A percentile compares a stretch with the other conserved stretches of the same genome.
Conservation (phyloP, 2,888 invertebrate genomes). For the Melolontha melolontha region DNA sequence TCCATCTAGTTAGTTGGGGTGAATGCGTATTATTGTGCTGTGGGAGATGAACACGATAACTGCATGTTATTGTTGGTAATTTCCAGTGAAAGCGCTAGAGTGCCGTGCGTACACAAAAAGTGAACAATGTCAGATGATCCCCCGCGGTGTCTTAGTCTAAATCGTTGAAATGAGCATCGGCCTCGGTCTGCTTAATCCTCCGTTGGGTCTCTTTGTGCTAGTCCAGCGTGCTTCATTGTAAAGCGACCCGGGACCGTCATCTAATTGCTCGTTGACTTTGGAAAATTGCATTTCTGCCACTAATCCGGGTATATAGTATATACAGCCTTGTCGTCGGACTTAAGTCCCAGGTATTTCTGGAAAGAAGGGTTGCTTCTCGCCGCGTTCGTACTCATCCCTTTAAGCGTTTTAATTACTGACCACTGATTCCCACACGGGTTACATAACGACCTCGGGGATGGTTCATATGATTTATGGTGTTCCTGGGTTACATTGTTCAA, state of each 20-base stretch:
- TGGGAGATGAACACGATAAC: constrained; percentile 43
- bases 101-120: constrained; percentile 49
- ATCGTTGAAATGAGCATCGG: constrained; percentile 44
- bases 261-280: constrained; percentile 44
- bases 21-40: constrained; percentile 37
- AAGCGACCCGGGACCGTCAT: constrained; percentile 36
- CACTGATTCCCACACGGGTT: constrained; percentile 41
- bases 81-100: constrained; percentile 46
- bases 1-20: constrained; percentile 37
- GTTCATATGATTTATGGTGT: constrained; percentile 41
- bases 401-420: constrained; percentile 40
- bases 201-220: constrained; percentile 42
- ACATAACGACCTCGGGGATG: constrained; percentile 35
- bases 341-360: constrained; percentile 37
- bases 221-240: constrained; percentile 39
- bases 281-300: constrained; percentile 43
- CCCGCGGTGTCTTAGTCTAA: constrained; percentile 43
- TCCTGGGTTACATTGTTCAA: constrained; percentile 33
- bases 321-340: constrained; percentile 30
- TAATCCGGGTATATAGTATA: constrained; percentile 25
- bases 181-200: constrained; percentile 44
- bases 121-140: constrained; percentile 50
- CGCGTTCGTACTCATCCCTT: constrained; percentile 22
- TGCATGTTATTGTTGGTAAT: constrained; percentile 51
- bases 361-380: constrained; percentile 33